Evolutionary conservation across 2,797 vertebrate genomes (phyloP).

Genomic region (Potorous gilbertii): DNA sequence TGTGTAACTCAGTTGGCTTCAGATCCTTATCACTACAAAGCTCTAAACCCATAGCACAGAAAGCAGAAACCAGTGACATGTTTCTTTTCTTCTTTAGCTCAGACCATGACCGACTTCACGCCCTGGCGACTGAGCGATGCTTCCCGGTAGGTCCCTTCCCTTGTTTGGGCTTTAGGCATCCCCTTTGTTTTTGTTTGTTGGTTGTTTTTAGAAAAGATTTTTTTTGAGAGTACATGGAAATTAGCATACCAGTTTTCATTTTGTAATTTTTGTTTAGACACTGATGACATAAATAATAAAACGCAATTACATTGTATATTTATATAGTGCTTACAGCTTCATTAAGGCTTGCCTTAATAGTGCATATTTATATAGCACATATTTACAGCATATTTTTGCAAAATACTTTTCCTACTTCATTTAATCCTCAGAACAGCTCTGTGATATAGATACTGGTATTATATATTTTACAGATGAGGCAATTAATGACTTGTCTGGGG

Average conservation of each 20-base stretch:
- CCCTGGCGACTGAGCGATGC: slow-evolving; percentile 94
- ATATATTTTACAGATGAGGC: not conserved
- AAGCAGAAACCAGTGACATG: slow-evolving; percentile 15
- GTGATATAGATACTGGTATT: not conserved
- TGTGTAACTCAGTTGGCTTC: not conserved
- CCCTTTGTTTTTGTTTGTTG: not conserved
- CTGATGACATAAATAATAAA: not conserved
- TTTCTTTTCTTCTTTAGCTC: slow-evolving; percentile 69
- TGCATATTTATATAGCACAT: not conserved
- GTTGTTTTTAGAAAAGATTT: not conserved
- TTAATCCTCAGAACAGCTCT: not conserved
- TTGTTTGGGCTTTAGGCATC: slow-evolving; percentile 5
- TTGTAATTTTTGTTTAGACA: slow-evolving; percentile 28
- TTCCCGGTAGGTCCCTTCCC: slow-evolving; percentile 90
- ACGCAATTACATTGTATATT: not conserved
- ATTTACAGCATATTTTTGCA: not conserved
- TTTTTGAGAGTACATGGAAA: slow-evolving; percentile 24
- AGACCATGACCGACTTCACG: slow-evolving; percentile 88
- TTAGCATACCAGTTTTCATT: slow-evolving; percentile 13
- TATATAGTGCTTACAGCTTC: not conserved
- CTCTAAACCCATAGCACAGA: not conserved
- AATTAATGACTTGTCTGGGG: not conserved
- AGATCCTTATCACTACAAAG: not conserved
- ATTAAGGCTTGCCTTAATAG: not conserved
- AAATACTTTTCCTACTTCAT: not conserved